Evolutionary conservation across 2,888 invertebrate genomes (phyloP), one percentile per base, ranked within the genome.

Genomic region (Plebejus argus): DNA sequence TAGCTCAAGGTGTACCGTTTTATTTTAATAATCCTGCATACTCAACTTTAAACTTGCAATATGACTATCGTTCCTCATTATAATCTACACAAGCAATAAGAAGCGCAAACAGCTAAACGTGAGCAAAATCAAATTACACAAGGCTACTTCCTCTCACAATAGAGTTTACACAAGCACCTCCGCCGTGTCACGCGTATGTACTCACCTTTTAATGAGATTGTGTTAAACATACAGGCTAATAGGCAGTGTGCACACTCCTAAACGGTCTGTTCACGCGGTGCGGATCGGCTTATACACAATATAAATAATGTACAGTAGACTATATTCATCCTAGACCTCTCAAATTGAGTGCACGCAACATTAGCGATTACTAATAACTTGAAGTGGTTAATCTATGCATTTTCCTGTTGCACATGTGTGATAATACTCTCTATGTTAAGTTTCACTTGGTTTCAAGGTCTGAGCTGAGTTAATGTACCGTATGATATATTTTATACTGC

Each of bases 201-300:
- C 77, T 78, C 76, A 79, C 78, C 78, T 77, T 79, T 81, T 81
- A 81, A 80, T 81, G 81, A 80, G 79, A 81, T 81, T 80, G 80
- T 80, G 81, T 80, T 80, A 78, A 81, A 81, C 79, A 81, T 75
- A 79, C 78, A 78, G 75, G 78, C 72, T 81, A 80, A 80, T 81
- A 79, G 81, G 79, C 79, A 76, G 78, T 78, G 61, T 71, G 79
- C 76, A 78, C 80, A 80, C 78, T 78, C 78, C 77, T 79, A 79
- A 81, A 80, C 76, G 76, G 70, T 78, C 78, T 39, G 76, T 80
- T 78, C 78, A 79, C 78, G 78, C 77, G 71, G 76, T 61, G 70
- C 77, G 53, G 53, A 53, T 53, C 53, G 18, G 53, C 53, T 53
- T 53, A 53, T 1, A 0, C 53, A 53, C 53, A 53, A 53, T 18